Base-by-base conservation (phyloP, 1,140 invertebrate species). In the Ladona fulva region DNA sequence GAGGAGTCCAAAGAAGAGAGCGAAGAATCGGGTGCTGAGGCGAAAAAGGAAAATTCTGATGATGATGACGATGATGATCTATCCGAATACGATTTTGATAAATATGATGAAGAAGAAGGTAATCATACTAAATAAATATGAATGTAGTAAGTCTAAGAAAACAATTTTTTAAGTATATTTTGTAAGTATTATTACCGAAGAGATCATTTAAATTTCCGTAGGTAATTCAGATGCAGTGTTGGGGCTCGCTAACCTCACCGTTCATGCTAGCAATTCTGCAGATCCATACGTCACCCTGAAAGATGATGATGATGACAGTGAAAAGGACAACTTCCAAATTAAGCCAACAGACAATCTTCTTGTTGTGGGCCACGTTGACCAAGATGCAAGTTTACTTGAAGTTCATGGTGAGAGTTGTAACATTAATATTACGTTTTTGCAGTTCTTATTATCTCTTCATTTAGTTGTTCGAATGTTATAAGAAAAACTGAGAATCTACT, bases 311-410 rank as follows among this genome's bases (percentile, higher is more conserved):
- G 85, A 89, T 78, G 93, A 95, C 83, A 95, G 94, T 80, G 95
- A 97, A 82, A 92, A 94, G 82, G 95, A 97, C 83, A 95, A 98
- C 87, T 94, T 96, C 83, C 88, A 92, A 42, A 95, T 98, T 25
- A 94, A 95, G 85, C 88, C 91, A n/a, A 90, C 89, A 81, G 97
- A 99, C 83, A 98, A 98, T 87, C 86, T 99, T n/a, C 86, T 98
- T 29, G 84, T 96, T 19, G 89, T 94, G n/a, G 96, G 95, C 0
- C 93, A 92, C 83, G 92, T 95, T 19, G 91, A 95, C 81, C 92
- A 91, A 79, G 94, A 96, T 87, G 90, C 91, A 24, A 92, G 92
- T 82, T 88, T 92, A 76, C 86, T 99, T 80, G 95, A 98, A 91
- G 89, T 98, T 75, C 93, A 94, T 89, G 91, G 93, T 95, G 87